A percentile compares a stretch with the other conserved stretches of the same genome.
Evolutionary conservation across 2,113 vertebrate genomes (phyloP).

Genomic region (Pelmatolapia mariae): DNA sequence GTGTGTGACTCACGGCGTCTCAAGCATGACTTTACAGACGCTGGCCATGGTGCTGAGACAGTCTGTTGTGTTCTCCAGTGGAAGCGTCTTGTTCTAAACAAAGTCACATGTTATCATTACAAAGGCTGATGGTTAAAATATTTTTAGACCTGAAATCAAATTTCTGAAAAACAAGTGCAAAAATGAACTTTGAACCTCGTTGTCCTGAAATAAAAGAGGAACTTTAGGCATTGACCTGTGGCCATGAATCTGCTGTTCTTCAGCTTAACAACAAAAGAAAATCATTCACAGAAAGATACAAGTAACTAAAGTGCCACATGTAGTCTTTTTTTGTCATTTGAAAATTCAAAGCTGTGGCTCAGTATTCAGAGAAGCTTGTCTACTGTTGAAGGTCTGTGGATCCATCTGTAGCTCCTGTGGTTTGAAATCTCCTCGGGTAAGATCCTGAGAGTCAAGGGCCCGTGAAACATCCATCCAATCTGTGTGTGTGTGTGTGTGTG

Average conservation of each 20-base stretch:
- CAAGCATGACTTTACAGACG: conserved; percentile 98
- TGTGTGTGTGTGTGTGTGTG: not conserved
- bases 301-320: not conserved
- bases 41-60: conserved; percentile 98
- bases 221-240: not conserved
- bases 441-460: not conserved
- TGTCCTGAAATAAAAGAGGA: not conserved
- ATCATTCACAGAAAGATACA: not conserved
- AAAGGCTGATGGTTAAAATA: not conserved
- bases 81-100: conserved; percentile 90
- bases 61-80: conserved; percentile 97
- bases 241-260: fast-evolving
- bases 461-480: not conserved
- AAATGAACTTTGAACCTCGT: not conserved
- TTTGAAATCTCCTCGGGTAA: fast-evolving
- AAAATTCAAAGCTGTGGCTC: not conserved
- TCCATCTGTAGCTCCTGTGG: not conserved
- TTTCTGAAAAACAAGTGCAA: not conserved
- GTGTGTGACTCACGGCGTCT: conserved; percentile 88
- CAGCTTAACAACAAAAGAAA: not conserved
- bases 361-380: not conserved
- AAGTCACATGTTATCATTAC: not conserved
- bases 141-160: not conserved
- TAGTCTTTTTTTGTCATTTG: not conserved
- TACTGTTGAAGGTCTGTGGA: not conserved